Percentiles rank a stretch among this genome's conserved stretches.
Evolutionary conservation across 2,888 invertebrate genomes (phyloP).

Genomic region (Fragum fragum): DNA sequence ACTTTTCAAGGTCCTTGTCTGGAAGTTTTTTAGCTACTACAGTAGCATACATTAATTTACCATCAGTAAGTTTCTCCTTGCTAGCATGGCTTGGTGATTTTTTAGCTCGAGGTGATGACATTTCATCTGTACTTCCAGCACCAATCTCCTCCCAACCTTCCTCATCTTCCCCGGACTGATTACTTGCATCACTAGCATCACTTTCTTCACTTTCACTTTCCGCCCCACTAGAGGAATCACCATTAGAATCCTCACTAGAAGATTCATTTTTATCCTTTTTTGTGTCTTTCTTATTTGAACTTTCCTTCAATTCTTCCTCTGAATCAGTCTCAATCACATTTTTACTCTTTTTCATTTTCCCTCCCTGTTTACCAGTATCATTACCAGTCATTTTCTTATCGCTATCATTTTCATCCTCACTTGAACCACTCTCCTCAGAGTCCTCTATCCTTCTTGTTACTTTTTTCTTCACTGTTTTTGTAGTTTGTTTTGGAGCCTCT

Average conservation of each 20-base stretch:
- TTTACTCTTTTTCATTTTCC: constrained; percentile 51
- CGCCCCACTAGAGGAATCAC: not conserved
- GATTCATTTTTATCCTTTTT: constrained; percentile 49
- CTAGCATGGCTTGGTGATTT: not conserved
- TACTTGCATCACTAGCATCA: no score
- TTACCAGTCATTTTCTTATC: constrained; percentile 17
- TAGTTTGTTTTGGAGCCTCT: constrained; percentile 10
- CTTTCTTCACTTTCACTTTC: not conserved
- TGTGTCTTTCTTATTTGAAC: constrained; percentile 42
- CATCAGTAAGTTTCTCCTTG: not conserved
- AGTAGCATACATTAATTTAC: not conserved
- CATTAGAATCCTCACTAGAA: constrained; percentile 21
- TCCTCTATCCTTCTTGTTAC: not conserved
- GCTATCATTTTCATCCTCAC: constrained; percentile 34
- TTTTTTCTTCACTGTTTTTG: not conserved
- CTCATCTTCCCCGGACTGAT: constrained; percentile 29
- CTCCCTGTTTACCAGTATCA: not conserved
- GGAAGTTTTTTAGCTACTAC: not conserved
- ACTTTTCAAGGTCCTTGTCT: not conserved
- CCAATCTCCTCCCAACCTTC: constrained; percentile 54
- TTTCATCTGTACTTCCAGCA: constrained; percentile 38
- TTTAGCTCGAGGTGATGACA: not conserved
- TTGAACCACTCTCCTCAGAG: constrained; percentile 9
- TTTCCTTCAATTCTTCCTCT: constrained; percentile 20
- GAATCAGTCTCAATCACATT: constrained; percentile 56